Evolutionary conservation across 2,888 invertebrate genomes (phyloP).

Genomic region (Hypselothyrea guttata): DNA sequence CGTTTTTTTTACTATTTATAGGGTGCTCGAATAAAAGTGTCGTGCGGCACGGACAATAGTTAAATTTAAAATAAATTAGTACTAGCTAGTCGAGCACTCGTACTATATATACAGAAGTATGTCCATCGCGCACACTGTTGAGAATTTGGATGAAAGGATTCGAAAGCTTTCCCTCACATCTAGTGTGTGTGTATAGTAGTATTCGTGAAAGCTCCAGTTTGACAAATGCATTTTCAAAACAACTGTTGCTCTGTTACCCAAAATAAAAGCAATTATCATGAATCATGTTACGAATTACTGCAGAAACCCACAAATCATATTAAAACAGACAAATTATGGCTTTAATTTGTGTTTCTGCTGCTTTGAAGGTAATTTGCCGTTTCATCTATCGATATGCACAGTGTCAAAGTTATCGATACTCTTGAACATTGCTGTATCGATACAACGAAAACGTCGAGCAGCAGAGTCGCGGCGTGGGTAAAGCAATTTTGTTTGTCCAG

Average conservation of each 20-base stretch:
- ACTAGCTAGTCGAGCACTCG: slow-evolving; percentile 28
- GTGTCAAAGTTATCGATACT: slow-evolving; percentile 20
- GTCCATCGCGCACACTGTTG: slow-evolving; percentile 23
- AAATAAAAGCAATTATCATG: neutral
- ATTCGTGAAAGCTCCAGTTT: slow-evolving; percentile 39
- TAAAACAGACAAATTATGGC: neutral
- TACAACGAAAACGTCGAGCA: slow-evolving; percentile 12
- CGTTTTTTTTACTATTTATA: slow-evolving; percentile 1
- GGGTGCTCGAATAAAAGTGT: neutral
- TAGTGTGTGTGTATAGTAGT: slow-evolving; percentile 44
- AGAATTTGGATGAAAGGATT: slow-evolving; percentile 42
- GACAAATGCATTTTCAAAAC: slow-evolving; percentile 46
- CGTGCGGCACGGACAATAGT: slow-evolving; percentile 26
- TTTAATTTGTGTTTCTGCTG: neutral
- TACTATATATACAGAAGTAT: slow-evolving; percentile 32
- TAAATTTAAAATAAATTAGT: slow-evolving; percentile 25
- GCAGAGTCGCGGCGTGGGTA: slow-evolving; percentile 14
- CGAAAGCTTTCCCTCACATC: slow-evolving; percentile 48
- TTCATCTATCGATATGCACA: slow-evolving; percentile 21
- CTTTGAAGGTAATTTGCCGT: neutral
- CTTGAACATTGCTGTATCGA: slow-evolving; percentile 16
- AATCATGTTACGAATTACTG: neutral
- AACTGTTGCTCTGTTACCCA: slow-evolving; percentile 45
- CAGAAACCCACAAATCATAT: neutral
- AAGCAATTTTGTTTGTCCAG: slow-evolving; percentile 25